phyloP scores from a whole-genome alignment of 2,113 vertebrate genomes.

The Theristicus caerulescens region DNA sequence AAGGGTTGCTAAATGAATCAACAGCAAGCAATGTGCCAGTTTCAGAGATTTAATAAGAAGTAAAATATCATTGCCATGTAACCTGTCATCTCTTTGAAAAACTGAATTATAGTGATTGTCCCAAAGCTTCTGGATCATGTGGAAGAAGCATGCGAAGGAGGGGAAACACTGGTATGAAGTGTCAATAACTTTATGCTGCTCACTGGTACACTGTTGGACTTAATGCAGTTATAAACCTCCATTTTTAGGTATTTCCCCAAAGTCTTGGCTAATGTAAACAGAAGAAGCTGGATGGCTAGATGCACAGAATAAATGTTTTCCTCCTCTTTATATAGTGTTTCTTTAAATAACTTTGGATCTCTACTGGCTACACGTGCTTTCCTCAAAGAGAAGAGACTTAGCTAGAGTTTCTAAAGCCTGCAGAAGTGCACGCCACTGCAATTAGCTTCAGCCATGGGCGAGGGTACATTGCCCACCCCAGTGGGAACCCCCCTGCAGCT shows the following conservation, averaged over 20 bases:
- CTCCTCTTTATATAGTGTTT: neutral
- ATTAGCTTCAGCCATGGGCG: neutral
- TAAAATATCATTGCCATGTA: neutral
- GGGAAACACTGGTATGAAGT: neutral
- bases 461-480: neutral
- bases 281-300: neutral
- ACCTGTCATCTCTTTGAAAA: conserved; percentile 15
- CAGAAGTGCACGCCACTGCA: neutral
- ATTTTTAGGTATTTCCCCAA: neutral
- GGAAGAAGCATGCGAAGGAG: neutral
- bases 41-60: neutral
- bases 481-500: neutral
- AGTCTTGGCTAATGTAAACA: neutral
- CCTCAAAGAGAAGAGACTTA: neutral
- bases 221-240: neutral
- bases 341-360: neutral
- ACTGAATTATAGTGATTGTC: neutral
- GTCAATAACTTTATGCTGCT: neutral
- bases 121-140: neutral
- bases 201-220: neutral
- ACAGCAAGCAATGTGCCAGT: neutral
- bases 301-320: neutral
- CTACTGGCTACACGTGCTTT: neutral
- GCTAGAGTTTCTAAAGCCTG: neutral
- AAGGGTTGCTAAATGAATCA: conserved; percentile 36